Evolutionary conservation across 2,113 vertebrate species (phyloP).

Genomic region (Phasianus colchicus): DNA sequence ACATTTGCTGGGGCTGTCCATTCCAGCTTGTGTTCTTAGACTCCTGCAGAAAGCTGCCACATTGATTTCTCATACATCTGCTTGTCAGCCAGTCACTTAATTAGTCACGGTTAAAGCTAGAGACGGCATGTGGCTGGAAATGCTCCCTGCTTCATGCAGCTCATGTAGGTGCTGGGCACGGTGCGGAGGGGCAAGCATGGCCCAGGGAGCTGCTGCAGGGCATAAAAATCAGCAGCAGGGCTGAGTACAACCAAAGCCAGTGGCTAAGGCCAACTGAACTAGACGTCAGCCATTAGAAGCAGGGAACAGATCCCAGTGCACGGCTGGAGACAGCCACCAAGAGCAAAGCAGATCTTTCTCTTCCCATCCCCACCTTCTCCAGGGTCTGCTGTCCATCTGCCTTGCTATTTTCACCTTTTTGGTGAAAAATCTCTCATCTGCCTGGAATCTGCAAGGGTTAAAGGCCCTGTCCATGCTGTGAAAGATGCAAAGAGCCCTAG

Average conservation of each 20-base stretch:
- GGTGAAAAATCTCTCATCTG: background rate
- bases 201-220: background rate
- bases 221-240: background rate
- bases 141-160: fast-evolving
- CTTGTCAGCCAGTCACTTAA: background rate
- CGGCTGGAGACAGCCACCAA: fast-evolving
- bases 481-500: background rate
- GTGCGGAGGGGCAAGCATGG: background rate
- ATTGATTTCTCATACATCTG: background rate
- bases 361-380: background rate
- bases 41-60: background rate
- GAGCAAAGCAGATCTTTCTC: background rate
- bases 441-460: background rate
- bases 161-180: fast-evolving
- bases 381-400: background rate
- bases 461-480: background rate
- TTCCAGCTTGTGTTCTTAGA: fast-evolving
- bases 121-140: background rate
- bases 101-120: background rate
- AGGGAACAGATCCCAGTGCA: background rate
- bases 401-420: background rate
- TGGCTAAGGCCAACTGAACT: background rate
- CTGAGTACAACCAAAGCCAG: background rate
- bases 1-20: background rate
- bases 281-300: fast-evolving